Conservation (phyloP, 2,113 vertebrate species). For the Polypterus bichir region DNA sequence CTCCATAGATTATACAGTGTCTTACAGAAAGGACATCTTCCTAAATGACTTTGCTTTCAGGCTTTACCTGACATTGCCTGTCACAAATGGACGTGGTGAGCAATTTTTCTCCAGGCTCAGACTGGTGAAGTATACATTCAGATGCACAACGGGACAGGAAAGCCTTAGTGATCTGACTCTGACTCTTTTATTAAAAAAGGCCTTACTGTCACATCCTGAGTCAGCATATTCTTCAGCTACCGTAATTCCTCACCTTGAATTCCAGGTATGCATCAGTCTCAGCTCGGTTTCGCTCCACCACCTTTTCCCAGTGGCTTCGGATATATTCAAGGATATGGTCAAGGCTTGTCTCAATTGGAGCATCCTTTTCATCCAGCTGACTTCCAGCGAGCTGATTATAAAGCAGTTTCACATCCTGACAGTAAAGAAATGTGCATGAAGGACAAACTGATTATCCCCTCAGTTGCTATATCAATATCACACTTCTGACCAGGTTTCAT, state of each 20-base stretch:
- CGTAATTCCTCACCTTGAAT: slow-evolving; percentile 51
- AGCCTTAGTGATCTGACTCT: no score
- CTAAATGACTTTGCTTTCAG: no score
- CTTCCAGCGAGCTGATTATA: slow-evolving; percentile 75
- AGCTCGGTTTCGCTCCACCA: slow-evolving; percentile 65
- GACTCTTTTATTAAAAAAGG: background rate
- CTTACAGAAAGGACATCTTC: no score
- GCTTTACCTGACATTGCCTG: no score
- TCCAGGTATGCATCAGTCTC: slow-evolving; percentile 67
- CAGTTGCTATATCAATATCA: no score
- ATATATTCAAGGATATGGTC: slow-evolving; percentile 78
- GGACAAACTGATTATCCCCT: no score
- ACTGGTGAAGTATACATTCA: no score
- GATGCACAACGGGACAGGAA: no score
- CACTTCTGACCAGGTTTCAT: no score
- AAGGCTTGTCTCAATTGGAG: slow-evolving; percentile 64
- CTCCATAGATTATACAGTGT: no score
- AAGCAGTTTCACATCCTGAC: slow-evolving; percentile 74
- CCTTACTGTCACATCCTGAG: background rate
- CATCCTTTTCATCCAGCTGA: slow-evolving; percentile 64
- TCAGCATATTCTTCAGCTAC: background rate
- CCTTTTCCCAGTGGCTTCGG: slow-evolving; percentile 78
- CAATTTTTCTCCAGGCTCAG: no score
- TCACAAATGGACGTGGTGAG: no score
- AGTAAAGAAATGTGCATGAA: slow-evolving; percentile 9